Evolutionary conservation across 2,113 vertebrate genomes (phyloP).

Genomic region (Passer domesticus): DNA sequence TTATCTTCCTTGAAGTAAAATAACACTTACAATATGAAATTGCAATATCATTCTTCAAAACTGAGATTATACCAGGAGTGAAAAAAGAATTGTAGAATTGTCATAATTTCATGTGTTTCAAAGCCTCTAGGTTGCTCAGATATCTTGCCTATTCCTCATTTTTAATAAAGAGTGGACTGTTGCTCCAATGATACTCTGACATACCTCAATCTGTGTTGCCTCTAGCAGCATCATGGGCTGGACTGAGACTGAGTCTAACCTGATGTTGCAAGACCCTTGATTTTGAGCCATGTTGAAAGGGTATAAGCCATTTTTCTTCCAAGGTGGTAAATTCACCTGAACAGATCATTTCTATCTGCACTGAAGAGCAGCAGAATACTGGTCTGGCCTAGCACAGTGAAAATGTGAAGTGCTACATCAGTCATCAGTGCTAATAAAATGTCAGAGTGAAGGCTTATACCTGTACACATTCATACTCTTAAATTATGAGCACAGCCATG

Average conservation of each 20-base stretch:
- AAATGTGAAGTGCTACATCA: not conserved
- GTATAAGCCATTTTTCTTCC: not conserved
- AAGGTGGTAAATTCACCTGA: not conserved
- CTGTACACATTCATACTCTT: not conserved
- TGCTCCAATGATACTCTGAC: not conserved
- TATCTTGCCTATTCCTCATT: not conserved
- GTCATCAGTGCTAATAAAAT: not conserved
- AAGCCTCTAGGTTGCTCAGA: not conserved
- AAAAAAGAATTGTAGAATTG: not conserved
- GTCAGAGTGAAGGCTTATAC: not conserved
- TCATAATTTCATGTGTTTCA: not conserved
- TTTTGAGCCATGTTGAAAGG: not conserved
- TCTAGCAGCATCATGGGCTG: not conserved
- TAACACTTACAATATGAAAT: not conserved
- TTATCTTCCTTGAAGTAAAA: not conserved
- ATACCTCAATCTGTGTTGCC: not conserved
- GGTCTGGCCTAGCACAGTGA: not conserved
- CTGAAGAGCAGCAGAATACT: not conserved
- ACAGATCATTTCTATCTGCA: not conserved
- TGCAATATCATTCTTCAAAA: not conserved
- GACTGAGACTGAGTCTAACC: not conserved
- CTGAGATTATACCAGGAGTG: not conserved
- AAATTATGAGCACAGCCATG: not conserved
- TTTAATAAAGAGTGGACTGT: not conserved
- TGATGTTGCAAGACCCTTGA: not conserved